Evolutionary conservation across 2,113 vertebrate species (phyloP), one percentile per base, ranked within the genome.

Genomic region (Hippocampus comes): DNA sequence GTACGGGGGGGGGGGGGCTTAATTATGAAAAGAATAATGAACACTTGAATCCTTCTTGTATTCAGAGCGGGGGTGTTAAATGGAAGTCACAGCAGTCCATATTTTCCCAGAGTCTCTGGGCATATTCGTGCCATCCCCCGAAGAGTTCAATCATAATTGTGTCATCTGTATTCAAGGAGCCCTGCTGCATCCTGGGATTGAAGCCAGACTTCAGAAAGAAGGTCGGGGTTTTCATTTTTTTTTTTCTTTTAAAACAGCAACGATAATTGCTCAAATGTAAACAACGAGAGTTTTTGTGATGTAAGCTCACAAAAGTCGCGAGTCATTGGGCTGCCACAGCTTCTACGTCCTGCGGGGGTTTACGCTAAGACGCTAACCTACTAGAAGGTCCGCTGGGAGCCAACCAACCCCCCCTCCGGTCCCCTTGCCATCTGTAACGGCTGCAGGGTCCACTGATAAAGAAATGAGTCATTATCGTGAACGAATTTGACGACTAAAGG

Each of bases 401-500:
- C 7, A 38, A 38, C 34, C 34, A 6, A 38, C 8, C 53, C 5
- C 21, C 77, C 65, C 72, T 70, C 30, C 53, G 18, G 73, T 72
- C 7, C 8, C 53, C 21, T 56, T 20, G 70, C 59, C 79, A 74
- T 88, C 78, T 72, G 74, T 87, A 83, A 86, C 34, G 78, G 63
- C 75, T 76, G 68, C 67, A 70, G 76, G 68, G 68, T 70, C 43
- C 43, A 12, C 73, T 49, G 88, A 89, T 89, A 85, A 87, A 88
- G 72, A 82, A 81, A 84, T 43, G 9, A 65, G 81, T 87, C 83
- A 88, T 85, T 85, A 89, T 87, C 86, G 86, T 74, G 63, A 83
- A 63, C 78, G 84, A 88, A 84, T 87, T 86, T 86, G 82, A 78
- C 78, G 83, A 76, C 81, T 85, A 88, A 89, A 86, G 87, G 86